Evolutionary conservation across 2,797 vertebrate genomes (phyloP), one percentile per base, ranked within the genome.

Genomic region (Lycodopsis pacificus): DNA sequence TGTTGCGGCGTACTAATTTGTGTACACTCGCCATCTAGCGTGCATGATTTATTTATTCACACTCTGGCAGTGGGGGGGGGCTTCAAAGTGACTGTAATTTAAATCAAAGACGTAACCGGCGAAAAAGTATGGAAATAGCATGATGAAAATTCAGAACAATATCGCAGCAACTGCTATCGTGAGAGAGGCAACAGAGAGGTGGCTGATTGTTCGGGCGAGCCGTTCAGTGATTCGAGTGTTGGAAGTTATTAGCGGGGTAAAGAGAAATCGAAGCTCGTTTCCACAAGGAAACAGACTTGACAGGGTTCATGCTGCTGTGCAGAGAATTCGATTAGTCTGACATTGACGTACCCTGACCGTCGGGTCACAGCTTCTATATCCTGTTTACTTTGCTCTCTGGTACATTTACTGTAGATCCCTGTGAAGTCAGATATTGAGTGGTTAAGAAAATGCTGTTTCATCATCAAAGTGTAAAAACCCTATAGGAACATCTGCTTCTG

Each of bases 1-100:
- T 67, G 71, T 79, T n/a, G 36, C 69, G 15, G 66, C 69, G 56
- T 73, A 17, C 38, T 86, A 82, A 89, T 85, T 81, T 81, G 77
- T 82, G 62, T 82, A 78, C 65, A 38, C 74, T 69, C 61, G 5
- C 51, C 51, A 17, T 34, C 57, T 56, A n/a, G 65, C 76, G 44
- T 0, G 48, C 44, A 75, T 89, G 77, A 83, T 89, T 93, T 88
- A 92, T 92, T 90, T 77, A 91, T 91, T 80, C 77, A 40, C 57
- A 48, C 42, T 22, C 51, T 38, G 65, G 73, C 49, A 66, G 71
- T 2, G 30, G 72, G 34, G 27, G 72, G 71, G 3, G 73, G 73
- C 82, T 81, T 88, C 80, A 85, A 77, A 89, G 86, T 56, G 70
- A 70, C 67, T 86, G 73, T 64, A 54, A 80, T 80, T 86, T 32